A percentile compares a stretch with the other conserved stretches of the same genome.
phyloP scores from a whole-genome alignment of 2,888 invertebrate species.

The Acanthopleura granulata region DNA sequence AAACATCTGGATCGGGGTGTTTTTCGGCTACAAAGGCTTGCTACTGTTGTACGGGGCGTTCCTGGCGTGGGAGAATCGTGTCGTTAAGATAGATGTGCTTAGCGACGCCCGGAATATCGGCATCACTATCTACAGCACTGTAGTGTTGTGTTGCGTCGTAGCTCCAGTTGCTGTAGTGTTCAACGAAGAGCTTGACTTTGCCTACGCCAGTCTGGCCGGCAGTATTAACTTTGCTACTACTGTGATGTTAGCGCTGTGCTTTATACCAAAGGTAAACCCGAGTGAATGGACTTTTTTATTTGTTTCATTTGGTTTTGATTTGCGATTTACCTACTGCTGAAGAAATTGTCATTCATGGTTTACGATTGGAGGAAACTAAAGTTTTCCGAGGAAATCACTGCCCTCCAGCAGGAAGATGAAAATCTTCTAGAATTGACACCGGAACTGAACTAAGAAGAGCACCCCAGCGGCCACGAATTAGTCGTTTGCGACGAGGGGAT shows the following conservation, averaged over 20 bases:
- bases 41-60: slow-evolving; percentile 26
- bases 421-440: too few relatives aligned
- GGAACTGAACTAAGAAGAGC: too few relatives aligned
- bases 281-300: too few relatives aligned
- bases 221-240: slow-evolving; percentile 1
- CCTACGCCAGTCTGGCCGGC: slow-evolving; percentile 14
- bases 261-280: neutral
- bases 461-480: too few relatives aligned
- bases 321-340: too few relatives aligned
- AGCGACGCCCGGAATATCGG: slow-evolving; percentile 27
- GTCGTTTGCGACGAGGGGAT: too few relatives aligned
- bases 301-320: too few relatives aligned
- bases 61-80: slow-evolving; percentile 25
- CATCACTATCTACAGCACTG: slow-evolving; percentile 25
- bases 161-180: slow-evolving; percentile 24
- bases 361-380: too few relatives aligned
- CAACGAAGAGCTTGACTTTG: slow-evolving; percentile 22
- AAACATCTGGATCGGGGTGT: slow-evolving; percentile 18
- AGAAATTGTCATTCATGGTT: neutral
- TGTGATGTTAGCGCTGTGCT: neutral
- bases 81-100: slow-evolving; percentile 25
- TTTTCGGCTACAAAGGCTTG: slow-evolving; percentile 24
- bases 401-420: too few relatives aligned
- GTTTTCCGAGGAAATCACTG: too few relatives aligned
- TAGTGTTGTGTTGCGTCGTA: slow-evolving; percentile 23